phyloP scores from a whole-genome alignment of 2,797 vertebrate species.

The Phoxinus dragarum region DNA sequence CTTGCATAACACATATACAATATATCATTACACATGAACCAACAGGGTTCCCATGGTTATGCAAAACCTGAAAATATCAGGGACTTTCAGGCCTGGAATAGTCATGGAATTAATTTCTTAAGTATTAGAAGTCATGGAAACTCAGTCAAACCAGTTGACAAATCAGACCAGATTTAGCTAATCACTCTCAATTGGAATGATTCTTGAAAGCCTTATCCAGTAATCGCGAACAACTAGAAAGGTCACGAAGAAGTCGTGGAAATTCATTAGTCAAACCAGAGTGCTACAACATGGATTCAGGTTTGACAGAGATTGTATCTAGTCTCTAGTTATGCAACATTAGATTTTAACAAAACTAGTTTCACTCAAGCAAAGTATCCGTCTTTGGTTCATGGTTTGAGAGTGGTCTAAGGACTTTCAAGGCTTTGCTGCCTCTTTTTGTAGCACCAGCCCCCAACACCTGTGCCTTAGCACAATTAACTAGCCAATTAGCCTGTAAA shows the following conservation, averaged over 20 bases:
- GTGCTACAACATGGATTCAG: not conserved
- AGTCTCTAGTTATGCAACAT: not conserved
- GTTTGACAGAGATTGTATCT: not conserved
- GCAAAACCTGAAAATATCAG: not conserved
- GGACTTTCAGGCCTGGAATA: not conserved
- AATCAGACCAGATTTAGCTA: not conserved
- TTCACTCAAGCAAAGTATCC: not conserved
- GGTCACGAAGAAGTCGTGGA: not conserved
- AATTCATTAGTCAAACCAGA: not conserved
- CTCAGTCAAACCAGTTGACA: not conserved
- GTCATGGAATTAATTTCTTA: not conserved
- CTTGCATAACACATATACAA: conserved; percentile 5
- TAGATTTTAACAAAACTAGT: not conserved
- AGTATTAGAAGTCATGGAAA: not conserved
- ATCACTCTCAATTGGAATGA: not conserved
- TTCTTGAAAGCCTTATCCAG: not conserved
- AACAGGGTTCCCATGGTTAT: not conserved
- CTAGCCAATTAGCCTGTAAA: conserved; percentile 58
- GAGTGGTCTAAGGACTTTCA: not conserved
- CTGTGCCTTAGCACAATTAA: conserved; percentile 58
- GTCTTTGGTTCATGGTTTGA: conserved; percentile 11
- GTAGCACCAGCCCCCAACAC: conserved; percentile 50
- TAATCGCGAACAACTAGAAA: not conserved
- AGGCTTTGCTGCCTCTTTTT: conserved; percentile 14
- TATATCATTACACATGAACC: conserved; percentile 11